A percentile compares a stretch with the other conserved stretches of the same genome.
phyloP scores from a whole-genome alignment of 2,888 invertebrate species.

The Drosophila antonietae region DNA sequence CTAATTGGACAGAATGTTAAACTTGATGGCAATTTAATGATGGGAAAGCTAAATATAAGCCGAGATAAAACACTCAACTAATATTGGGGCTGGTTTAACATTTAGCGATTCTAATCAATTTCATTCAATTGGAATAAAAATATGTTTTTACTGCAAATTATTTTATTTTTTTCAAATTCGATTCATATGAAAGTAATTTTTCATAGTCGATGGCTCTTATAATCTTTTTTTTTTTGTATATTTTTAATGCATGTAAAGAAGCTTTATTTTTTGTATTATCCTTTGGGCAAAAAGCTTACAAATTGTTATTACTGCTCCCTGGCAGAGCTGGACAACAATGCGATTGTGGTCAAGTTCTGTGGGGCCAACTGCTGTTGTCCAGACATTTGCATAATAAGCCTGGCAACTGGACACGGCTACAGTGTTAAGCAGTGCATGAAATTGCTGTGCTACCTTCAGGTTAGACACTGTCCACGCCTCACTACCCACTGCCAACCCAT shows the following conservation, averaged over 20 bases:
- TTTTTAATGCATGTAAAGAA: conserved; percentile 27
- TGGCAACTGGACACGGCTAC: conserved; percentile 59
- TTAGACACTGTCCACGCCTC: conserved; percentile 42
- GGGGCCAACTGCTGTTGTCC: conserved; percentile 29
- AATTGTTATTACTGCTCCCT: conserved; percentile 54
- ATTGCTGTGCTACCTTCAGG: conserved; percentile 68
- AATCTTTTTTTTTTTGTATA: background rate
- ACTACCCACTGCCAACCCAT: conserved; percentile 4
- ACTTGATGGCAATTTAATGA: background rate
- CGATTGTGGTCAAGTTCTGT: conserved; percentile 66
- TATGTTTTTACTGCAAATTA: background rate
- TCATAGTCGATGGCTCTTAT: background rate
- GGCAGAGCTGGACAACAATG: conserved; percentile 31
- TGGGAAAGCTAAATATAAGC: background rate
- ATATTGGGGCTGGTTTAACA: background rate
- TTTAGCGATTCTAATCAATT: background rate
- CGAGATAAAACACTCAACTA: background rate
- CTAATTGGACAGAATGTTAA: background rate
- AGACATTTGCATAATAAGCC: conserved; percentile 77
- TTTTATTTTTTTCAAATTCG: background rate
- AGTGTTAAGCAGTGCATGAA: conserved; percentile 72
- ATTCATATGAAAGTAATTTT: background rate
- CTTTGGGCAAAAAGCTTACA: conserved; percentile 33
- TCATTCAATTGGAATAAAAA: background rate
- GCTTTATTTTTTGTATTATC: conserved; percentile 38